These are phyloP conservation scores for Limnephilus lunatus DNA, from an alignment of 2,888 invertebrate species.

Conservation along the genomic window DNA sequence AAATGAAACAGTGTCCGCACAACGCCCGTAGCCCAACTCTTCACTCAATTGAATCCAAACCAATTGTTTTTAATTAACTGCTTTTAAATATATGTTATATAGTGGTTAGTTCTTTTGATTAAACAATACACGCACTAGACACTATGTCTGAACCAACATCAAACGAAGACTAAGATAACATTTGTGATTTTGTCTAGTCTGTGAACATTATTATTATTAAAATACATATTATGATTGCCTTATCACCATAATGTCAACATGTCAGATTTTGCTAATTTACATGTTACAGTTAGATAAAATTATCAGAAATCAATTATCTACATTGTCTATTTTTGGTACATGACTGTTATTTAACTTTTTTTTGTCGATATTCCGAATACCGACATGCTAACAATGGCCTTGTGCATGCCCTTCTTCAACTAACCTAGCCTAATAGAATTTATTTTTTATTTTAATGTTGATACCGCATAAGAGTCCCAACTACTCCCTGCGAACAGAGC, in stretches of 20 bases:
- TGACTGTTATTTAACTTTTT: not conserved
- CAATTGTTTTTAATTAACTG: conserved; percentile 2
- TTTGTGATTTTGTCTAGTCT: not conserved
- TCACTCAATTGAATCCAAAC: not conserved
- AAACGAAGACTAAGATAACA: not conserved
- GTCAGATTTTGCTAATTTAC: conserved; percentile 1
- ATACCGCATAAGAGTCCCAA: too few species aligned
- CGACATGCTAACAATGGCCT: too few species aligned
- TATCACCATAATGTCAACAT: not conserved
- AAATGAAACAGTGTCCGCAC: not conserved
- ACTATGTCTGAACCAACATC: not conserved
- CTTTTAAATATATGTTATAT: not conserved
- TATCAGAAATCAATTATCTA: not conserved
- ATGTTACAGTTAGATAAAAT: not conserved
- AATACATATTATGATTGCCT: not conserved
- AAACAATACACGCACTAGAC: not conserved
- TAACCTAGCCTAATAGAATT: not conserved
- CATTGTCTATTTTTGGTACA: not conserved
- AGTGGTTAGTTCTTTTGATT: not conserved
- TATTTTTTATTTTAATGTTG: not conserved
- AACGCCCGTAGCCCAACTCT: not conserved
- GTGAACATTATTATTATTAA: not conserved
- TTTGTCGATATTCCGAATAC: not conserved
- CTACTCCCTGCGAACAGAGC: too few species aligned
- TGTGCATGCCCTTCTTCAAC: not conserved